A percentile compares a stretch with the other conserved stretches of the same genome.
phyloP scores from a whole-genome alignment of 2,888 invertebrate species.

The Eugnorisma glareosa region DNA sequence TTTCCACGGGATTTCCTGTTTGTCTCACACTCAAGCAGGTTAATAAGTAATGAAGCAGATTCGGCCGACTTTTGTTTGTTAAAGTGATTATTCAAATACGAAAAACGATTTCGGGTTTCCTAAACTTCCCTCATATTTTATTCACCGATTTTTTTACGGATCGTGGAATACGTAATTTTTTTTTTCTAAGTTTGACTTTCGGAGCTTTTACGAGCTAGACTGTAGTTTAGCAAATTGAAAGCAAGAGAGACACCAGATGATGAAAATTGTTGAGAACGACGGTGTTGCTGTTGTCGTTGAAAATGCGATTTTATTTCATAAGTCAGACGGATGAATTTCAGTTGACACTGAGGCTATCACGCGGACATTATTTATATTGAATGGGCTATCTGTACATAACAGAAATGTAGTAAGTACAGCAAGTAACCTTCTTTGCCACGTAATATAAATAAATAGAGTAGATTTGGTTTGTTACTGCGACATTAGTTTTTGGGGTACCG shows the following conservation, averaged over 20 bases:
- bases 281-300: constrained; percentile 24
- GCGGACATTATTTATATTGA: constrained; percentile 69
- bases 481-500: constrained; percentile 54
- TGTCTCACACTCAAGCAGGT: constrained; percentile 84
- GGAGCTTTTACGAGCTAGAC: constrained; percentile 64
- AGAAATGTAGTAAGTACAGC: constrained; percentile 65
- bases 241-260: constrained; percentile 44
- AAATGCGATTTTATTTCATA: constrained; percentile 56
- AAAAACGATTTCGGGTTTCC: constrained; percentile 89
- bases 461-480: constrained; percentile 61
- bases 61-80: constrained; percentile 88
- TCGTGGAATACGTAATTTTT: constrained; percentile 85
- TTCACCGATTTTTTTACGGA: constrained; percentile 88
- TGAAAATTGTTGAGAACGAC: constrained; percentile 44
- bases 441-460: constrained; percentile 69
- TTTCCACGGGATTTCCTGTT: constrained; percentile 70
- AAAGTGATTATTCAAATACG: constrained; percentile 90
- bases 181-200: constrained; percentile 80
- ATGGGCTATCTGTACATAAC: constrained; percentile 65
- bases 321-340: constrained; percentile 52
- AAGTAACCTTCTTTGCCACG: constrained; percentile 65
- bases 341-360: constrained; percentile 56
- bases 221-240: constrained; percentile 61
- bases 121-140: constrained; percentile 90
- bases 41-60: constrained; percentile 89